Percentiles rank a stretch among this genome's conserved stretches.
These are phyloP conservation scores for Epinephelus lanceolatus DNA, from an alignment of 2,113 vertebrate species.

Conservation along the genomic window DNA sequence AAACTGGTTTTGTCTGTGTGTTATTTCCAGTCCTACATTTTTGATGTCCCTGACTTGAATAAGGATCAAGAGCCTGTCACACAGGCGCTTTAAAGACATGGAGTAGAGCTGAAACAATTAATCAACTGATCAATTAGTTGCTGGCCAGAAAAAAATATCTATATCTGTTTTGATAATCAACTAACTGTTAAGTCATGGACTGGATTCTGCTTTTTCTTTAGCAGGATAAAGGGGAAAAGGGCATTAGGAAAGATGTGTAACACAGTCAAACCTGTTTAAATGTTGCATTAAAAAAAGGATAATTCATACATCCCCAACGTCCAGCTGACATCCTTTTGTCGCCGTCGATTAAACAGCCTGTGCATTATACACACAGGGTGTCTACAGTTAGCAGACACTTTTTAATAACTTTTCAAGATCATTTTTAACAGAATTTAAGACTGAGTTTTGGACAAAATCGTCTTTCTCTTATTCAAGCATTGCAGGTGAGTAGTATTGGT, in stretches of 20 bases:
- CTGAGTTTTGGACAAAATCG: no score
- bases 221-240: not conserved
- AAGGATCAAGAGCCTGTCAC: not conserved
- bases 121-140: not conserved
- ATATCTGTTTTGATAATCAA: not conserved
- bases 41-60: not conserved
- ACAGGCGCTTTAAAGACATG: not conserved
- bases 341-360: not conserved
- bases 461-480: no score
- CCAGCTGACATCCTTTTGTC: no score
- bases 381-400: no score
- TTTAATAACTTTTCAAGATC: no score
- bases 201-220: not conserved
- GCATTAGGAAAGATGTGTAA: not conserved
- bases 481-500: no score
- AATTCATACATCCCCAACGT: not conserved
- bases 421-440: no score
- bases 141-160: not conserved
- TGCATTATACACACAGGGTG: conserved; percentile 4
- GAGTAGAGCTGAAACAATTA: not conserved
- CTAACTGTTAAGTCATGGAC: not conserved
- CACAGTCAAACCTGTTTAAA: conserved; percentile 2
- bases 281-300: not conserved
- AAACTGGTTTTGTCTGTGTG: not conserved
- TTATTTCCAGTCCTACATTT: not conserved